phyloP scores from a whole-genome alignment of 2,797 vertebrate species.

The Molossus molossus region DNA sequence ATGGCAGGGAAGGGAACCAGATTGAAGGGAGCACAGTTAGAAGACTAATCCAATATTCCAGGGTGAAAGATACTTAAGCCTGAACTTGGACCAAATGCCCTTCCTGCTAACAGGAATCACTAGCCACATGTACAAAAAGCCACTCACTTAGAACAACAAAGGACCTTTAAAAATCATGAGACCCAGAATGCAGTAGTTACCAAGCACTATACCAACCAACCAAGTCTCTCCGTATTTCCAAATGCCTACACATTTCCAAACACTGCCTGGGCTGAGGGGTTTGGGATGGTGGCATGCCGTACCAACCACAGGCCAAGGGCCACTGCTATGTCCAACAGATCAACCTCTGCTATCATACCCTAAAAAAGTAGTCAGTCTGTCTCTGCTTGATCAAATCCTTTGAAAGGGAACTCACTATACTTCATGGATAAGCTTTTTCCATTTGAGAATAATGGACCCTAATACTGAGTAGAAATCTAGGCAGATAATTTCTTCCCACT shows the following conservation, averaged over 20 bases:
- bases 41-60: background rate
- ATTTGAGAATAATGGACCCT: background rate
- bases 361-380: background rate
- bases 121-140: background rate
- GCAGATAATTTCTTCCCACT: background rate
- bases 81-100: conserved; percentile 26
- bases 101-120: conserved; percentile 7
- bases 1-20: background rate
- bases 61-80: background rate
- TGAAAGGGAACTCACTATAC: conserved; percentile 25
- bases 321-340: background rate
- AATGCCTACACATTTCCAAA: conserved; percentile 19
- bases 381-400: background rate
- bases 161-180: background rate
- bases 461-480: background rate
- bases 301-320: conserved; percentile 8
- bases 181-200: background rate
- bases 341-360: background rate
- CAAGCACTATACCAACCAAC: background rate
- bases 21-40: background rate
- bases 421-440: background rate
- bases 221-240: background rate
- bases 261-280: background rate
- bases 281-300: background rate
- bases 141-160: background rate